Evolutionary conservation across 2,113 vertebrate genomes (phyloP).

Genomic region (Pimephales promelas): DNA sequence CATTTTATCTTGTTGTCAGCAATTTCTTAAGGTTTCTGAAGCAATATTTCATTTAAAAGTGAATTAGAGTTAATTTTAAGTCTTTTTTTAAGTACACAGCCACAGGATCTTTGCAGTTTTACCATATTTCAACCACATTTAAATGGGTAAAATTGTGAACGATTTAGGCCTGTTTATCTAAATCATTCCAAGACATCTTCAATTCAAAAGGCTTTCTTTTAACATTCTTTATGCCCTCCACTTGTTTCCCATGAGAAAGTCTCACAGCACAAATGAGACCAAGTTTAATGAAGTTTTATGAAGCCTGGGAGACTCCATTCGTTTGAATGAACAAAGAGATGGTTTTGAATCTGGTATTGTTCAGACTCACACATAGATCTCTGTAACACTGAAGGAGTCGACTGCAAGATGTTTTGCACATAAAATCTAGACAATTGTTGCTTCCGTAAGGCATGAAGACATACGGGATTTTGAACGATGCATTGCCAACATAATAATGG

Average conservation of each 20-base stretch:
- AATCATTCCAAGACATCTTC: not conserved
- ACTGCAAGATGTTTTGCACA: not conserved
- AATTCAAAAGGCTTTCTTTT: conserved; percentile 2
- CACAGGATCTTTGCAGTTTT: not conserved
- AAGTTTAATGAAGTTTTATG: not conserved
- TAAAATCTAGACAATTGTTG: not conserved
- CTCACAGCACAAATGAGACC: not conserved
- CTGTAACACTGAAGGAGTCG: conserved; percentile 41
- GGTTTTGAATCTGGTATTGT: conserved; percentile 1
- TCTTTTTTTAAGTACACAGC: too few species aligned
- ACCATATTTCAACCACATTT: not conserved
- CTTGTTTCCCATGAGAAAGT: conserved; percentile 48
- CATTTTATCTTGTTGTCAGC: not conserved
- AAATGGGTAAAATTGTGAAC: not conserved
- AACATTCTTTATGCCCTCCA: not conserved
- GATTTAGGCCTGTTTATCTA: not conserved
- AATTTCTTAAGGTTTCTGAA: not conserved
- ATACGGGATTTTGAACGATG: conserved; percentile 14
- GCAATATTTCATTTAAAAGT: not conserved
- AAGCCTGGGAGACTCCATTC: conserved; percentile 30
- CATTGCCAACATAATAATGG: not conserved
- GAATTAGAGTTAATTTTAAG: too few species aligned
- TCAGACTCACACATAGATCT: conserved; percentile 50
- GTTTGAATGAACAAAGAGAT: conserved; percentile 51
- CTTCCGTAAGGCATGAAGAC: conserved; percentile 24